These are phyloP conservation scores for Amorpha juglandis DNA, from an alignment of 2,888 invertebrate species.

Conservation along the genomic window DNA sequence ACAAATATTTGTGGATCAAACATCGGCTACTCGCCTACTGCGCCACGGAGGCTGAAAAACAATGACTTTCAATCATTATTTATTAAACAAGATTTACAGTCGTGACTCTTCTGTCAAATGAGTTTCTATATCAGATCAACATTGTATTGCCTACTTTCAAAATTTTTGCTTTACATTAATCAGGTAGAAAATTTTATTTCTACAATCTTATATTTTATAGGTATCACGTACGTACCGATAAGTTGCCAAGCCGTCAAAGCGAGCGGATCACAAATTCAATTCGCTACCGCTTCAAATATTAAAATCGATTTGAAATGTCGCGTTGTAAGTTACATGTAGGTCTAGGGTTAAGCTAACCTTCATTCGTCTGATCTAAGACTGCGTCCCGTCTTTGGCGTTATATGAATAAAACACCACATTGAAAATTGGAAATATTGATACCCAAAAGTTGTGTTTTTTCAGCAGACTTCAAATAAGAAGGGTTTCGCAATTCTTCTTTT, in stretches of 20 bases:
- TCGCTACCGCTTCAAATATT: conserved; percentile 14
- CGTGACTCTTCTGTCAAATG: too few species aligned
- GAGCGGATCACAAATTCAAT: conserved; percentile 11
- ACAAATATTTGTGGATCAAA: too few species aligned
- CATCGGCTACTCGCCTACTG: too few species aligned
- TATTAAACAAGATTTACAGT: too few species aligned
- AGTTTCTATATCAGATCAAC: too few species aligned
- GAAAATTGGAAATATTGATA: background rate
- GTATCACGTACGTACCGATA: background rate
- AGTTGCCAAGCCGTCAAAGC: background rate
- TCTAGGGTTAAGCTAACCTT: conserved; percentile 10
- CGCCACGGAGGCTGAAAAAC: too few species aligned
- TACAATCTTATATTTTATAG: background rate
- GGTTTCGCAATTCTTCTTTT: too few species aligned
- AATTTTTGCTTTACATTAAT: background rate
- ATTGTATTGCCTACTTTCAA: too few species aligned
- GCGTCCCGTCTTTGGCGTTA: background rate
- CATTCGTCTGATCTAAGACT: conserved; percentile 13
- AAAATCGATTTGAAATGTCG: conserved; percentile 22
- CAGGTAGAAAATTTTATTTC: background rate
- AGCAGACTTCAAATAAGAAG: background rate
- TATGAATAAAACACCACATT: background rate
- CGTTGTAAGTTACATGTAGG: conserved; percentile 10
- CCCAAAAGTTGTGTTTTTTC: too few species aligned
- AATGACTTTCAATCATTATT: too few species aligned